Evolutionary conservation across 2,797 vertebrate species (phyloP), one percentile per base, ranked within the genome.

Genomic region (Xenentodon cancila): DNA sequence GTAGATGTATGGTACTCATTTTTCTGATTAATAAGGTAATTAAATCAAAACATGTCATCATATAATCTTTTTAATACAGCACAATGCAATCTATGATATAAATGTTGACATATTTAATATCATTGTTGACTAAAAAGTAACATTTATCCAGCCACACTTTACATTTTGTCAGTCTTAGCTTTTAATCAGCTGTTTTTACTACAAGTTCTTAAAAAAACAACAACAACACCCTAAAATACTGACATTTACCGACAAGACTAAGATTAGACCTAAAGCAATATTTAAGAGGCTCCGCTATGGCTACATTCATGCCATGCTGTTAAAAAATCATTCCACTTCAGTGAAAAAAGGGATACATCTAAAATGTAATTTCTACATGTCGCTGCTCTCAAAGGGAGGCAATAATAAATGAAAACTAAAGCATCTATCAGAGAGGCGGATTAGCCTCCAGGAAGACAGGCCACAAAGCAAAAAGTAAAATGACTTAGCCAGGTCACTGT

Each of bases 241-340:
- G 42, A 64, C 70, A 71, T 77, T 77, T 85, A 89, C 79, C 64
- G 80, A 32, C 69, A 79, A 82, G 51, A 80, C 77, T 84, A 86
- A 40, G 65, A 80, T 89, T 87, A 86, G 80, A 69, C 85, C 71
- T 86, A 84, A 81, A 84, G 77, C 67, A 61, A 69, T 27, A 64
- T 82, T 65, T 87, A 75, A 74, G 76, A 73, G 80, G 68, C 71
- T 87, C 74, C 73, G 71, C 80, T 85, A 76, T 55, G 18, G 75
- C 89, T 88, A 90, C 77, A 51, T 60, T 88, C 89, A 91, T 89
- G 87, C 87, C 88, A 89, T 91, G 89, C 85, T 78, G 89, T 92
- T 91, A 88, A 86, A 81, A 73, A 78, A 83, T 76, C 68, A 84
- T 81, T 76, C 73, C 79, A 84, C 77, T 73, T 67, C 75, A 78